Evolutionary conservation across 1,140 invertebrate species (phyloP).

Genomic region (Thereuonema tuberculata): DNA sequence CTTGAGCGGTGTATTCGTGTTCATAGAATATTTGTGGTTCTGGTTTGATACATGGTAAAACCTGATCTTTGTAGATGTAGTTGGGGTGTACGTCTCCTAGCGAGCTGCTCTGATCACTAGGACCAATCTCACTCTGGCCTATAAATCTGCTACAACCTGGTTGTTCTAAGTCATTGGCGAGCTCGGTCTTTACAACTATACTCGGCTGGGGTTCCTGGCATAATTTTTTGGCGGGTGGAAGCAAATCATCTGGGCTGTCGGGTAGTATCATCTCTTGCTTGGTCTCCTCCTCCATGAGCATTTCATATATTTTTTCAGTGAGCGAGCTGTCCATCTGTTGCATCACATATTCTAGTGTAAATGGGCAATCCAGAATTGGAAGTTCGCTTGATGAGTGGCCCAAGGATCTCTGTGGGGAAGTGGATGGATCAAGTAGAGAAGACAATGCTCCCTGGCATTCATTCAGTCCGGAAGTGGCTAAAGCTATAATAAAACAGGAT

Average conservation of each 20-base stretch:
- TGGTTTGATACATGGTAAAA: conserved; percentile 1
- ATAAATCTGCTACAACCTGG: neutral
- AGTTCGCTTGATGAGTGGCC: neutral
- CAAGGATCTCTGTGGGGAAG: neutral
- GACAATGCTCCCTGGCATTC: neutral
- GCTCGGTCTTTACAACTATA: neutral
- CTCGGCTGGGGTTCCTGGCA: neutral
- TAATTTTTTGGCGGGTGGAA: neutral
- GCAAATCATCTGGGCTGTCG: neutral
- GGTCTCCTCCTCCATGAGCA: conserved; percentile 3
- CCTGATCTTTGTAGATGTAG: conserved; percentile 4
- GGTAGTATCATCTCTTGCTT: conserved; percentile 4
- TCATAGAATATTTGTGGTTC: conserved; percentile 3
- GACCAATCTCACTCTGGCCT: neutral
- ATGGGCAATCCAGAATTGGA: conserved; percentile 2
- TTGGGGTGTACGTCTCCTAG: neutral
- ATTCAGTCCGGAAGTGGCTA: neutral
- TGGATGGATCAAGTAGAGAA: conserved; percentile 3
- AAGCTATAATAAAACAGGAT: too few species aligned
- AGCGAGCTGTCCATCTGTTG: conserved; percentile 5
- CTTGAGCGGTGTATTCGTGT: conserved; percentile 1
- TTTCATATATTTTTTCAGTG: conserved; percentile 4
- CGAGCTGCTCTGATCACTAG: neutral
- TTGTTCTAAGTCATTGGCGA: neutral
- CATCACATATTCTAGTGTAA: conserved; percentile 6